Conservation (phyloP, 2,888 invertebrate genomes). For the Rhagonycha fulva region DNA sequence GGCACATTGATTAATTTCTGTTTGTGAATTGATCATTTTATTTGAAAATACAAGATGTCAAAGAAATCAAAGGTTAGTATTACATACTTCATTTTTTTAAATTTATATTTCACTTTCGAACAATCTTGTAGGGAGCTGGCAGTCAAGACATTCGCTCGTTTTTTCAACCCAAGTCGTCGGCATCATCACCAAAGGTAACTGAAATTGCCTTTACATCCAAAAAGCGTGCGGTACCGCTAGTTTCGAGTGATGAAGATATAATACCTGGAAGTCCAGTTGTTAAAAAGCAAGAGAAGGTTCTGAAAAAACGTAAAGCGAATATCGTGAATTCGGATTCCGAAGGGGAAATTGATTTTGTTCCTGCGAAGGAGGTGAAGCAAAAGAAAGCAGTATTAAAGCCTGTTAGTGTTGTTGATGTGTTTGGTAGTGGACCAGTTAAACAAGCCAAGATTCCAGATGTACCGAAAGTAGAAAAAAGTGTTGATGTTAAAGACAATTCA, state of each 20-base stretch:
- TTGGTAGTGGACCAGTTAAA: constrained; percentile 66
- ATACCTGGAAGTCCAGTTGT: constrained; percentile 60
- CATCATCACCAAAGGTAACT: neutral
- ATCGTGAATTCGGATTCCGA: constrained; percentile 42
- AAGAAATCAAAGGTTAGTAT: neutral
- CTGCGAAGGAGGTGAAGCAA: constrained; percentile 6
- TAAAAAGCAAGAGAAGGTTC: constrained; percentile 36
- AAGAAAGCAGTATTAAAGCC: constrained; percentile 51
- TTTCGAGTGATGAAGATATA: constrained; percentile 63
- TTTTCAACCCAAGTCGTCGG: constrained; percentile 53
- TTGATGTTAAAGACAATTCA: constrained; percentile 24
- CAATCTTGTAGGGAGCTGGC: neutral
- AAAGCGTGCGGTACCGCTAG: constrained; percentile 53
- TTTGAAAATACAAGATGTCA: neutral
- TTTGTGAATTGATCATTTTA: neutral
- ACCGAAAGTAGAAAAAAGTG: constrained; percentile 28
- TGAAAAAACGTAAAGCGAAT: constrained; percentile 38
- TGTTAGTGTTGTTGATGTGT: constrained; percentile 59
- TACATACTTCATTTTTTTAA: neutral
- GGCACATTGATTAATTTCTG: neutral
- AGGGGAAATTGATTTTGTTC: constrained; percentile 38
- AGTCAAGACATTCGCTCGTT: constrained; percentile 68
- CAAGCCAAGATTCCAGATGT: constrained; percentile 52
- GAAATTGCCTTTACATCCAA: constrained; percentile 40
- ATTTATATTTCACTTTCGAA: neutral